Evolutionary conservation across 2,888 invertebrate species (phyloP).

Genomic region (Cotesia congregata): DNA sequence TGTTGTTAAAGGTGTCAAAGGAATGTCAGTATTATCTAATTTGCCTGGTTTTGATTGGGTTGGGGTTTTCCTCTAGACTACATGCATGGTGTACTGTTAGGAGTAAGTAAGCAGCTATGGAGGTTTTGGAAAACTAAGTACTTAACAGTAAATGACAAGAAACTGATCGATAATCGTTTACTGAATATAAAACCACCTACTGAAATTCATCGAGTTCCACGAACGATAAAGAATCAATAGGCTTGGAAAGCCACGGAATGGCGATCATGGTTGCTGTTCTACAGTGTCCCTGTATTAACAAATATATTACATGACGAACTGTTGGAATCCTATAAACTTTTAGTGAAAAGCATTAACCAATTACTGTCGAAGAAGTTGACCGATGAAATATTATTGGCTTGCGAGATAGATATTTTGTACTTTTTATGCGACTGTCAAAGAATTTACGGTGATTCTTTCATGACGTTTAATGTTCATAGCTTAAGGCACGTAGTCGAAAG

Average conservation of each 20-base stretch:
- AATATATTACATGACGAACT: neutral
- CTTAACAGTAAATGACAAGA: neutral
- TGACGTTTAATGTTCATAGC: slow-evolving; percentile 48
- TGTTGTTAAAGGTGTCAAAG: neutral
- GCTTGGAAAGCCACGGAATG: slow-evolving; percentile 44
- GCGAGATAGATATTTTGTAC: slow-evolving; percentile 42
- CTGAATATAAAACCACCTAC: slow-evolving; percentile 38
- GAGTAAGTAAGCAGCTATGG: slow-evolving; percentile 40
- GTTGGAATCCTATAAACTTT: slow-evolving; percentile 9
- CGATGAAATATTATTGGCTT: slow-evolving; percentile 38
- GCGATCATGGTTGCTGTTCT: slow-evolving; percentile 43
- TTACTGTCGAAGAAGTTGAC: slow-evolving; percentile 39
- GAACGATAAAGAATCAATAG: slow-evolving; percentile 15
- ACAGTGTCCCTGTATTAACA: slow-evolving; percentile 40
- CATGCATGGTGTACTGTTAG: slow-evolving; percentile 42
- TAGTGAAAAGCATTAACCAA: slow-evolving; percentile 37
- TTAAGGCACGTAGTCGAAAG: slow-evolving; percentile 41
- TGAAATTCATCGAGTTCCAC: slow-evolving; percentile 41
- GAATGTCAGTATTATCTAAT: neutral
- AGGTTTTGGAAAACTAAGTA: slow-evolving; percentile 27
- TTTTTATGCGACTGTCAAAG: slow-evolving; percentile 44
- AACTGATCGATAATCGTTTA: slow-evolving; percentile 19
- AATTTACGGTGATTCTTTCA: slow-evolving; percentile 40
- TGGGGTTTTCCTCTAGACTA: slow-evolving; percentile 44
- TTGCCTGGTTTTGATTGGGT: slow-evolving; percentile 37